Evolutionary conservation across 1,140 invertebrate species (phyloP).

Genomic region (Rhopalosiphum maidis): DNA sequence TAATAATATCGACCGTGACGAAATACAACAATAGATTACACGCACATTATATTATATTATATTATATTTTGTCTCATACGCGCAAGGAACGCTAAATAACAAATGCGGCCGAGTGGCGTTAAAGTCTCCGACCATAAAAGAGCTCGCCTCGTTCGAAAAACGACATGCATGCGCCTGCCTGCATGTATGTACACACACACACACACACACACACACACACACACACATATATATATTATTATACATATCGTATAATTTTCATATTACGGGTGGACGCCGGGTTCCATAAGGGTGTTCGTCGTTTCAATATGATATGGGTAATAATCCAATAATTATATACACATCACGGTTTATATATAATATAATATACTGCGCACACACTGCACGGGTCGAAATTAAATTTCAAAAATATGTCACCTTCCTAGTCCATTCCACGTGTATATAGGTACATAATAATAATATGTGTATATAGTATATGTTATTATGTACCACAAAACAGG

Average conservation of each 20-base stretch:
- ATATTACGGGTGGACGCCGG: not conserved
- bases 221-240: not conserved
- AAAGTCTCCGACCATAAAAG: constrained; percentile 27
- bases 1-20: not conserved
- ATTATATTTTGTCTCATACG: not conserved
- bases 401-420: not conserved
- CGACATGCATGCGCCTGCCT: not conserved
- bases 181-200: too few relatives aligned
- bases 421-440: not conserved
- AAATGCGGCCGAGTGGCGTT: not conserved
- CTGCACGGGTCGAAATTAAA: not conserved
- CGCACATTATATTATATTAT: too few relatives aligned
- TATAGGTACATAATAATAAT: not conserved
- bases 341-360: not conserved
- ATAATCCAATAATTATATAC: not conserved
- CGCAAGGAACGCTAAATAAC: not conserved
- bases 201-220: too few relatives aligned
- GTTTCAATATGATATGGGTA: not conserved
- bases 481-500: not conserved
- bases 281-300: not conserved
- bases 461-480: not conserved
- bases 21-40: not conserved
- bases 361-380: not conserved
- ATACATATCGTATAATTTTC: not conserved
- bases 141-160: not conserved